Percentiles rank a stretch among this genome's conserved stretches.
Evolutionary conservation across 2,888 invertebrate genomes (phyloP).

Genomic region (Cryptosula pallasiana): DNA sequence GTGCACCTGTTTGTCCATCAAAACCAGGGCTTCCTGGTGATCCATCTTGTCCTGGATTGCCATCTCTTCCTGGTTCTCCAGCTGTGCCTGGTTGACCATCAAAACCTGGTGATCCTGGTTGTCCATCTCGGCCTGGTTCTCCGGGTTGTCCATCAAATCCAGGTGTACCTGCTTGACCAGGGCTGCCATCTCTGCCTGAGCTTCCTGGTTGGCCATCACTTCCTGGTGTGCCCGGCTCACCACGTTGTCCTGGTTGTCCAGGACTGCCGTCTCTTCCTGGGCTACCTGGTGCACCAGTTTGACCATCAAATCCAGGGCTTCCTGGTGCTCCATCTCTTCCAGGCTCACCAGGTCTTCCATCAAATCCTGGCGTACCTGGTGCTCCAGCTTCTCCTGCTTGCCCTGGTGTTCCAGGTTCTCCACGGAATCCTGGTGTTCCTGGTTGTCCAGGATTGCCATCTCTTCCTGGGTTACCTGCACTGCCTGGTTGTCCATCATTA

Average conservation of each 20-base stretch:
- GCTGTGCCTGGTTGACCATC: background rate
- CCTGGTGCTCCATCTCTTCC: constrained; percentile 26
- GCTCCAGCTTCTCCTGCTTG: background rate
- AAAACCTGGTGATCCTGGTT: constrained; percentile 25
- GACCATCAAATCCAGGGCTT: constrained; percentile 28
- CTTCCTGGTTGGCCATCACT: constrained; percentile 20
- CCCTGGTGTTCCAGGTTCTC: background rate
- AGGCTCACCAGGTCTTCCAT: constrained; percentile 13
- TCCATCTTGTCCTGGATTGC: constrained; percentile 25
- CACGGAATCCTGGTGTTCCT: background rate
- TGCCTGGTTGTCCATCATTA: background rate
- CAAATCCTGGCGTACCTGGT: constrained; percentile 24
- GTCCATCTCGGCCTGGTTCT: constrained; percentile 23
- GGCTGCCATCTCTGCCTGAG: constrained; percentile 21
- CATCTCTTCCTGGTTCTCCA: constrained; percentile 12
- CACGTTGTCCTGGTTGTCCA: constrained; percentile 25
- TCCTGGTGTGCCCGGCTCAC: constrained; percentile 18
- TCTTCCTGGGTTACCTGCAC: background rate
- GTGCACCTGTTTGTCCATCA: constrained; percentile 25
- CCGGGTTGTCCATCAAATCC: constrained; percentile 26
- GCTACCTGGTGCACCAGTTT: constrained; percentile 28
- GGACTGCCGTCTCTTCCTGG: constrained; percentile 26
- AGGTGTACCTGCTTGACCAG: constrained; percentile 14
- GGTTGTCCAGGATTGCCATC: constrained; percentile 10
- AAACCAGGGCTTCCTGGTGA: constrained; percentile 15